Base-by-base conservation (phyloP, 2,888 invertebrate species). In the Mythimna loreyi region DNA sequence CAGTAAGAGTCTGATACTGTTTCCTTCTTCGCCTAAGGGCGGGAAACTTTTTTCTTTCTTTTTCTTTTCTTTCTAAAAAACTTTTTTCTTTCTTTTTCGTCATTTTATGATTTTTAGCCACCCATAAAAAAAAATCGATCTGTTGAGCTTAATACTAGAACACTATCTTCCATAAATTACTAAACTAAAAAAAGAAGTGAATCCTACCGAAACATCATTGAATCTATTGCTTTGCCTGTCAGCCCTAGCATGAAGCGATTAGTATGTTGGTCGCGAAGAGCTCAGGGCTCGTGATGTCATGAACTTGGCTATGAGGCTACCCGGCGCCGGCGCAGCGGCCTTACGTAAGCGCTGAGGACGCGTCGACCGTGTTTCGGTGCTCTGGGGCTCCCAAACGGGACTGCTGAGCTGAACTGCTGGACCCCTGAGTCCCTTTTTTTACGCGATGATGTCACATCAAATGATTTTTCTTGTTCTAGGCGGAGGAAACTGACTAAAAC, bases 221-320 rank as follows among this genome's bases (percentile, higher is more conserved):
- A 50, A 16, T 8, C 16, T 25, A 25, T 50, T 25, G 43, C 21
- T 13, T 11, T 21, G 3, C 3, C 7, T 49, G 59, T 4, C 67
- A 77, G 28, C 79, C 77, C 75, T 76, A 75, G 13, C 6, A 6
- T 49, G 2, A 6, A 33, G 16, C 30, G 65, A 77, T 84, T 79
- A 68, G 72, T 84, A 84, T 81, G 84, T 71, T 28, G 4, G 72
- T 62, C 62, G 65, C 71, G 67, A 78, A 70, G 75, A 75, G 33
- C 76, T 61, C 73, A 78, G 81, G 77, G 65, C 74, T 62, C 62
- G 53, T 72, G 81, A 73, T 69, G 73, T 78, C 84, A 72, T 82
- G 81, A 85, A 80, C 82, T 80, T 84, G 73, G 61, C 57, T 30
- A 57, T 67, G 60, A 75, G 75, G 77, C 77, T 70, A 62, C 58